Conservation (phyloP, 2,113 vertebrate genomes). For the Sinosuthora webbiana region DNA sequence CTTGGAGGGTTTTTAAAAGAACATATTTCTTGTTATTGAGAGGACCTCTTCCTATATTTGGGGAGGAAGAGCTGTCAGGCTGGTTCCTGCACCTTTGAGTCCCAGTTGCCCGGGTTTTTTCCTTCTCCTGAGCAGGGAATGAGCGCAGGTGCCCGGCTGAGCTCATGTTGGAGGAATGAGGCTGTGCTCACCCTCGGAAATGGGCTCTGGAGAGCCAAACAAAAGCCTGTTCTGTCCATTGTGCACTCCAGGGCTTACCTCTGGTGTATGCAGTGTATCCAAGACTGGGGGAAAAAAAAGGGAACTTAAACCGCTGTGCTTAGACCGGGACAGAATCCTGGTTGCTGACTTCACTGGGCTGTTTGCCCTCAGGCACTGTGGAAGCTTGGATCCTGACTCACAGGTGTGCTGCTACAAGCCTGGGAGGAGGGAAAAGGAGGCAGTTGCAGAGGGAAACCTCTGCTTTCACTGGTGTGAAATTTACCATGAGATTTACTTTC, state of each 20-base stretch:
- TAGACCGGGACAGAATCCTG: background rate
- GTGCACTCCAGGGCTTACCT: background rate
- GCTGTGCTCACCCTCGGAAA: background rate
- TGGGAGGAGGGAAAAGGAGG: background rate
- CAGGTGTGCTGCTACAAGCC: background rate
- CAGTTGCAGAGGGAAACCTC: background rate
- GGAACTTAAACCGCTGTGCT: background rate
- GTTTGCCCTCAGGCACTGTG: background rate
- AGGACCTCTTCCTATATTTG: background rate
- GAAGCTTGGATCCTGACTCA: fast-evolving
- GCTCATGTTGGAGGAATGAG: background rate
- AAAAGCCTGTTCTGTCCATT: background rate
- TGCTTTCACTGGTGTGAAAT: background rate
- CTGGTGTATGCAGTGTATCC: fast-evolving
- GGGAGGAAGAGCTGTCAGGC: background rate
- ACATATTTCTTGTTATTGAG: background rate
- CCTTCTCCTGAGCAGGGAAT: background rate
- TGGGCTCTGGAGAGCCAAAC: background rate
- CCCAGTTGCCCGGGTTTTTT: background rate
- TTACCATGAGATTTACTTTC: background rate
- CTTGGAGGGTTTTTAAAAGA: background rate
- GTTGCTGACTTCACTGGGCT: background rate
- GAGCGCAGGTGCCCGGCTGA: fast-evolving
- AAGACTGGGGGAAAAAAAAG: background rate
- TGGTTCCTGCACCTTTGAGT: background rate